These are phyloP conservation scores for Ictalurus punctatus DNA, from an alignment of 2,113 vertebrate genomes.

Conservation along the genomic window DNA sequence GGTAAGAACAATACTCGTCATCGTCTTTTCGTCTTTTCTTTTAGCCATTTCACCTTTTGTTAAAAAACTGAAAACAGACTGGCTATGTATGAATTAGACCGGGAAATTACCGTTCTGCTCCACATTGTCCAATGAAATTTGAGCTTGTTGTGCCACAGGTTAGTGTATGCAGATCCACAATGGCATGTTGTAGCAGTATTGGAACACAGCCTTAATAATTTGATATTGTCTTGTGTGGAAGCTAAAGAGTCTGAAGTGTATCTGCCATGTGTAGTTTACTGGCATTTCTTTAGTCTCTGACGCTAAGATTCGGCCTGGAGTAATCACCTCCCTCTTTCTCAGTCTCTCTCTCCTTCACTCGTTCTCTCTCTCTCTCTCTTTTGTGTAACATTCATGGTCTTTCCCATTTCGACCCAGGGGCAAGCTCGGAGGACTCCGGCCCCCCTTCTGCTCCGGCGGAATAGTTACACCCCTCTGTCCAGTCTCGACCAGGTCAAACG, in stretches of 20 bases:
- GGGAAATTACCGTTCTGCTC: too few species aligned
- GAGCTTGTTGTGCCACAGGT: too few species aligned
- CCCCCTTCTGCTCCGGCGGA: constrained; percentile 85
- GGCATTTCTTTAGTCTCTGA: neutral
- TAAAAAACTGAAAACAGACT: too few species aligned
- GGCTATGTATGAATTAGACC: too few species aligned
- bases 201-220: neutral
- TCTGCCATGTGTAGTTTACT: neutral
- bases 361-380: neutral
- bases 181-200: constrained; percentile 18
- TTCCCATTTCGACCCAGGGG: constrained; percentile 79
- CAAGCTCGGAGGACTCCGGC: constrained; percentile 73
- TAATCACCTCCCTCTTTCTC: neutral
- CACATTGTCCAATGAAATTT: too few species aligned
- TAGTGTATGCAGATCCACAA: neutral
- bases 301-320: neutral
- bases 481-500: constrained; percentile 87
- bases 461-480: constrained; percentile 94
- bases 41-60: too few species aligned
- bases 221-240: neutral
- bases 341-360: neutral
- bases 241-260: constrained; percentile 9
- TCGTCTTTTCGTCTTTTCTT: too few species aligned
- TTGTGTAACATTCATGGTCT: constrained; percentile 65
- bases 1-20: too few species aligned